Evolutionary conservation across 1,140 invertebrate genomes (phyloP).

Genomic region (Drosophila tropicalis): DNA sequence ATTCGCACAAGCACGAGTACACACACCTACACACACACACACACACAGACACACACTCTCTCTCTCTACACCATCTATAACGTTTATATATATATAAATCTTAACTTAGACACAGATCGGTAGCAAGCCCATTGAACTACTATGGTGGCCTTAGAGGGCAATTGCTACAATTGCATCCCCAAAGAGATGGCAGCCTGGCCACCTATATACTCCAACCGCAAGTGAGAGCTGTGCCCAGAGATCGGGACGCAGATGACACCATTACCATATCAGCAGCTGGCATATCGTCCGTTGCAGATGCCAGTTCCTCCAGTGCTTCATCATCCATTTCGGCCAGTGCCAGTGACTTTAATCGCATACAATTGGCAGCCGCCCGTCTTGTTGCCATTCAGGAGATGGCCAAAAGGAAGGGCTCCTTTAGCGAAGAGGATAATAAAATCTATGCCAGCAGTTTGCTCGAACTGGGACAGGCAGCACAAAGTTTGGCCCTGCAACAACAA

Average conservation of each 20-base stretch:
- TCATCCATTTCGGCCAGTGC: slow-evolving; percentile 62
- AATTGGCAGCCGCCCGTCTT: slow-evolving; percentile 83
- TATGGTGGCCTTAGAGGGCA: slow-evolving; percentile 87
- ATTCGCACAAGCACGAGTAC: slow-evolving; percentile 25
- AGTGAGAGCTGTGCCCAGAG: slow-evolving; percentile 27
- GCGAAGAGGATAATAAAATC: slow-evolving; percentile 80
- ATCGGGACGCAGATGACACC: slow-evolving; percentile 60
- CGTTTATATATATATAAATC: slow-evolving; percentile 36
- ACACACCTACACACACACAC: slow-evolving; percentile 44
- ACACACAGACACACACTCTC: slow-evolving; percentile 37
- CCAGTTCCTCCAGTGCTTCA: slow-evolving; percentile 39
- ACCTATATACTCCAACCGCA: slow-evolving; percentile 54
- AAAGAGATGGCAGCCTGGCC: slow-evolving; percentile 53
- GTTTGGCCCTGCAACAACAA: slow-evolving; percentile 82
- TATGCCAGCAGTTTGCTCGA: slow-evolving; percentile 83
- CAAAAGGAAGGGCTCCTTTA: slow-evolving; percentile 83
- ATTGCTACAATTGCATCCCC: slow-evolving; percentile 60
- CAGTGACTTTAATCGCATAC: slow-evolving; percentile 83
- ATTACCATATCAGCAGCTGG: slow-evolving; percentile 65
- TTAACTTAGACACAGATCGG: slow-evolving; percentile 76
- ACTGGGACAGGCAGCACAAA: slow-evolving; percentile 83
- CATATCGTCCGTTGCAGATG: slow-evolving; percentile 72
- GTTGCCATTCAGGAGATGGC: slow-evolving; percentile 84
- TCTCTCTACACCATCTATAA: slow-evolving; percentile 46
- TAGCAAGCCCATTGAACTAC: slow-evolving; percentile 80